These are phyloP conservation scores for Dorcus parallelipipedus DNA, from an alignment of 2,888 invertebrate species.

Conservation along the genomic window DNA sequence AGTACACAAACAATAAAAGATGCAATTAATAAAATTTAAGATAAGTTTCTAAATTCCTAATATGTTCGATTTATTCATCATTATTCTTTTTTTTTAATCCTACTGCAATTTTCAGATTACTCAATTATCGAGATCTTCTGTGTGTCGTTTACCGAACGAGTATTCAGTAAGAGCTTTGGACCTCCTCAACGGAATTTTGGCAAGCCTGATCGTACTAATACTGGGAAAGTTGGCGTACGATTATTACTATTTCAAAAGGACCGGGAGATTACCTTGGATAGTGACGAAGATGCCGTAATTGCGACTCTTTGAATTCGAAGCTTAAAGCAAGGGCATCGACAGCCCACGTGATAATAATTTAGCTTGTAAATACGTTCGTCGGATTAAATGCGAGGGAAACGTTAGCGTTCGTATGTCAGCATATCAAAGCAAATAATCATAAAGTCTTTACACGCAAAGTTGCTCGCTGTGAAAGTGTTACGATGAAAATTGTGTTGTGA, in stretches of 20 bases:
- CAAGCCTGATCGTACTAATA: constrained; percentile 65
- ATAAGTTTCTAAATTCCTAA: constrained; percentile 2
- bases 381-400: too few relatives aligned
- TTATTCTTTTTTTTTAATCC: too few relatives aligned
- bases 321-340: too few relatives aligned
- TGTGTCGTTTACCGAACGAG: constrained; percentile 59
- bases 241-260: constrained; percentile 76
- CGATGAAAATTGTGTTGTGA: too few relatives aligned
- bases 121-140: constrained; percentile 64
- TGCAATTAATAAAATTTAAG: constrained; percentile 6
- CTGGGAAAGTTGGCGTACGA: constrained; percentile 75
- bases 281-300: constrained; percentile 70
- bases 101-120: constrained; percentile 60
- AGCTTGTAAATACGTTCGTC: too few relatives aligned
- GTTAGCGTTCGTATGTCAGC: too few relatives aligned
- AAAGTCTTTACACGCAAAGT: too few relatives aligned
- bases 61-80: too few relatives aligned
- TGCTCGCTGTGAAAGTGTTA: too few relatives aligned
- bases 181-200: constrained; percentile 67
- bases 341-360: too few relatives aligned
- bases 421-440: too few relatives aligned
- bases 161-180: constrained; percentile 66
- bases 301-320: neutral
- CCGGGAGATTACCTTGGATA: constrained; percentile 80
- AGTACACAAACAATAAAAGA: neutral